Evolutionary conservation across 2,113 vertebrate genomes (phyloP), one percentile per base, ranked within the genome.

Genomic region (Ranitomeya variabilis): DNA sequence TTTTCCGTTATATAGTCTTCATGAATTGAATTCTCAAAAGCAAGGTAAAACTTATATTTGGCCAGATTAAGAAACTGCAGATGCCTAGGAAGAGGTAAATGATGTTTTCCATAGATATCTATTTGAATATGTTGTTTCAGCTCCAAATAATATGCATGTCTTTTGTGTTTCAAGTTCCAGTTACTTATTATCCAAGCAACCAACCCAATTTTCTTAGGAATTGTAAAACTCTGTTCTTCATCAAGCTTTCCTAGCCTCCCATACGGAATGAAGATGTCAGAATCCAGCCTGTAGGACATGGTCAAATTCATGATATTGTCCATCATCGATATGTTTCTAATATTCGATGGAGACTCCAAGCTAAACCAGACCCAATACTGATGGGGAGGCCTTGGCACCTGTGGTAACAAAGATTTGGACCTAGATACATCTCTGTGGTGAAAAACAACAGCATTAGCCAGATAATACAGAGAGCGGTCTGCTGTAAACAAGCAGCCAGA

Each of bases 1-100:
- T 95, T 95, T 91, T 95, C 94, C 3, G 92, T 94, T 83, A 95
- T 94, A 90, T 95, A 95, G 84, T 95, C 94, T 11, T 55, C 91
- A 9, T 91, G 86, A 57, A 90, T 14, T 0, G 94, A 94, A 92
- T 95, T 95, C n/a, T 67, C 64, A 23, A 67, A 67, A 67, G 64
- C 64, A 67, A 67, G 64, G n/a, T 67, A 67, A 67, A 95, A 95
- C 7, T 89, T 74, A n/a, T 94, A 95, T 0, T 89, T 92, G 37
- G 88, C 86, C 6, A 90, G 52, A 6, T n/a, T 82, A 8, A 64
- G 13, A 15, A 69, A 31, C 12, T 80, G 37, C 52, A 67, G 15
- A 2, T 26, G 62, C 1, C 86, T 26, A 0, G 89, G 31, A 13
- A 95, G 88, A 0, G 90, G 89, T 14, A 57, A 91, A 1, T 77